These are phyloP conservation scores for Sebastes diploproa DNA, from an alignment of 2,797 vertebrate genomes.

Conservation along the genomic window DNA sequence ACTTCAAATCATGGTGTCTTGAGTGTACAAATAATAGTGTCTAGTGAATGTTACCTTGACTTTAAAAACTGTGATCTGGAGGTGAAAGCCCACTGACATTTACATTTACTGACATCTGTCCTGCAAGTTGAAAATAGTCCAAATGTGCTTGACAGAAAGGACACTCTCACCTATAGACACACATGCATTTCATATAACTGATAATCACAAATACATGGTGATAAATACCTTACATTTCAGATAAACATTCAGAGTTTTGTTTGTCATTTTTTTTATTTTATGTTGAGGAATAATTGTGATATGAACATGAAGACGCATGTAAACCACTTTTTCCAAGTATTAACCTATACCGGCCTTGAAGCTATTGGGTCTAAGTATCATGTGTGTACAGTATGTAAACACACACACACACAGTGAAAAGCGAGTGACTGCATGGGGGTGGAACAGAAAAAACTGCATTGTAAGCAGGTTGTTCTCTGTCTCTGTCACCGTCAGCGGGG, in stretches of 20 bases:
- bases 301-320: background rate
- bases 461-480: slow-evolving; percentile 58
- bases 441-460: slow-evolving; percentile 32
- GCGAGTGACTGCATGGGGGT: slow-evolving; percentile 9
- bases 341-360: background rate
- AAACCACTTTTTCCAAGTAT: background rate
- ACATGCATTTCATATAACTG: background rate
- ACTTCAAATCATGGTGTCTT: background rate
- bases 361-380: slow-evolving; percentile 14
- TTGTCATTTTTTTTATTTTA: background rate
- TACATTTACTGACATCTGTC: background rate
- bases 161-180: background rate
- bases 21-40: background rate
- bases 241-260: background rate
- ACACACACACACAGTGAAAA: slow-evolving; percentile 9
- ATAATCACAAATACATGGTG: background rate
- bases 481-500: slow-evolving; percentile 60
- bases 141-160: background rate
- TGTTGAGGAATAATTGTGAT: background rate
- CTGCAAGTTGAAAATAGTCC: background rate
- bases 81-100: background rate
- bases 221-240: background rate
- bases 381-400: slow-evolving; percentile 5
- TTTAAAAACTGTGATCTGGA: background rate
- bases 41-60: background rate